Evolutionary conservation across 2,113 vertebrate species (phyloP), one percentile per base, ranked within the genome.

Genomic region (Sebastes fasciatus): DNA sequence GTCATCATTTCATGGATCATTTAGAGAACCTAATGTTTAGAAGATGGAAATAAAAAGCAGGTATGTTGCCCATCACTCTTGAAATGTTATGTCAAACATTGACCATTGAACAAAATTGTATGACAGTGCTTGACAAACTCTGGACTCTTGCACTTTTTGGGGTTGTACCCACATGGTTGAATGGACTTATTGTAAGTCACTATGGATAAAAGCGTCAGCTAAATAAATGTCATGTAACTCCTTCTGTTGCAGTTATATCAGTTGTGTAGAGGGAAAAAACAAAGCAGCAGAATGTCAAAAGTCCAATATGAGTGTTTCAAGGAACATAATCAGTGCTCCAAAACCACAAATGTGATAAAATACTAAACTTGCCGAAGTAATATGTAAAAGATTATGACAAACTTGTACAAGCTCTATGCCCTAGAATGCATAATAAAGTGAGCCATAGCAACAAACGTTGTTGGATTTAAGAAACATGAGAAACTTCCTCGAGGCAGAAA

Each of bases 21-120:
- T 60, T 14, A 23, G 4, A 64, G 49, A 14, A 46, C 8, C 17
- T 49, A 3, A 49, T 23, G 4, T 60, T 19, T 4, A 68, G 4
- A 77, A 16, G 14, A 42, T 17, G n/a, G n/a, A 73, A 62, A 80
- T 2, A 54, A 68, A 34, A 48, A 67, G 63, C 63, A 65, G 43
- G 2, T 9, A 0, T 13, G 7, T 21, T 17, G 46, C 23, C 19
- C 8, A 5, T 5, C 1, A 16, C 8, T 57, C 40, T 16, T 26
- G 1, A 26, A 60, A 17, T 46, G n/a, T 45, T 16, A 46, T 3
- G 5, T 3, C 9, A 71, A 57, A n/a, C n/a, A n/a, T n/a, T n/a
- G n/a, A n/a, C n/a, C n/a, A n/a, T n/a, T n/a, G n/a, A n/a, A n/a
- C n/a, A n/a, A n/a, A n/a, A 17, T 46, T 46, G 1, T 23, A 45